Evolutionary conservation across 2,797 vertebrate species (phyloP), one percentile per base, ranked within the genome.

Genomic region (Gymnoscopelus microlampas): DNA sequence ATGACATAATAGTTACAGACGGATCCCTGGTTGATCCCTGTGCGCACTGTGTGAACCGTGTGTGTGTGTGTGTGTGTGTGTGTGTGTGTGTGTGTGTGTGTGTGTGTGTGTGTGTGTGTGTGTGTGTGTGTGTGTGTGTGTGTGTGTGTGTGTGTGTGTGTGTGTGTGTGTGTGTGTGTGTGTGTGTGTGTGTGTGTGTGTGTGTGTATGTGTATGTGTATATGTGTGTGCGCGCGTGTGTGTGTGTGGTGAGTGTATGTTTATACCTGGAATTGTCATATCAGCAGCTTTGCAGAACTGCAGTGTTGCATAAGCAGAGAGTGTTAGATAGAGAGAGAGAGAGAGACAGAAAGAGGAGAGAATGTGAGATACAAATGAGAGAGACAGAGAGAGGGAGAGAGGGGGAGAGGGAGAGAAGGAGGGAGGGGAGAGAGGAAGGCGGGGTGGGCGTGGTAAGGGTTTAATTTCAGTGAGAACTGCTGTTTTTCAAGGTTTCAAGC

Each of bases 201-300:
- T 10, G 10, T 10, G 10, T 48, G 7, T 48, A 4, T 48, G 47
- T 48, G 47, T 48, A 4, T 48, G 47, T 48, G 47, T 12, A 5
- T 8, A 4, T 48, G 7, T 48, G 47, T 48, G 47, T 48, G 47
- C 4, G 12, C 4, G 47, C 4, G 47, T 48, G 47, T 48, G 7
- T 8, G 47, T 8, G 12, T 8, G 3, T 48, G 47, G 47, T 8
- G 47, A 12, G 47, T 48, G 47, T 12, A 12, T 48, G 6, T 12
- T 5, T 51, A 6, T 80, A 69, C 53, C 71, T 80, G 81, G 85
- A 89, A 88, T 76, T 87, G 87, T 91, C 89, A 90, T 80, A 88
- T 92, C 90, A 90, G 91, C 91, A 92, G 88, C 87, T 91, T 91
- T 87, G 79, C 87, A 85, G 81, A 87, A 78, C 91, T 91, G 91